phyloP scores from a whole-genome alignment of 2,888 invertebrate species.

The Drosophila subquinaria region DNA sequence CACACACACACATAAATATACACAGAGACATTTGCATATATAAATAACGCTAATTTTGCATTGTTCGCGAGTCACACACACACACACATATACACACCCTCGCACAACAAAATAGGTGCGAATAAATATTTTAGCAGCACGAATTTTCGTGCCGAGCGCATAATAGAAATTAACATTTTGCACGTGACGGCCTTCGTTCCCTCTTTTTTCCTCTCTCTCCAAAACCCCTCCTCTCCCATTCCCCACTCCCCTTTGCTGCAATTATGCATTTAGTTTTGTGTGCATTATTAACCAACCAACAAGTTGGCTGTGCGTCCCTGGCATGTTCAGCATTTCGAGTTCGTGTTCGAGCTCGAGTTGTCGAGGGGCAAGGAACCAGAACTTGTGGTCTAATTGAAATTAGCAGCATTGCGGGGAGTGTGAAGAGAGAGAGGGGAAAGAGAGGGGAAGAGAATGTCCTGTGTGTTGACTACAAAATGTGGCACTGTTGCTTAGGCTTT shows the following conservation, averaged over 20 bases:
- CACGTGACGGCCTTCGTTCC: constrained; percentile 62
- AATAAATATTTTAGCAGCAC: constrained; percentile 77
- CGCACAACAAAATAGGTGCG: constrained; percentile 74
- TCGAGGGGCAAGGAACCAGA: constrained; percentile 15
- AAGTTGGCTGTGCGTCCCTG: constrained; percentile 56
- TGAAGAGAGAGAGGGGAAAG: neutral
- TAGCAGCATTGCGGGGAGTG: constrained; percentile 54
- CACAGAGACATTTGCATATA: constrained; percentile 69
- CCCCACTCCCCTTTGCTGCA: constrained; percentile 37
- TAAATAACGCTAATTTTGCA: constrained; percentile 82
- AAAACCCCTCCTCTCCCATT: neutral
- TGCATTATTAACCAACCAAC: constrained; percentile 80
- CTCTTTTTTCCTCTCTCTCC: neutral
- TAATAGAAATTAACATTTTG: constrained; percentile 81
- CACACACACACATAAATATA: constrained; percentile 28
- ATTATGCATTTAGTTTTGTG: constrained; percentile 82
- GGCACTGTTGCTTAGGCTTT: constrained; percentile 43
- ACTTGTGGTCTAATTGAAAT: constrained; percentile 77
- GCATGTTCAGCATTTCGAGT: constrained; percentile 23
- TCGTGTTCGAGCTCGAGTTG: constrained; percentile 4
- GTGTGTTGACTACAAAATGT: constrained; percentile 33
- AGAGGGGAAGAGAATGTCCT: neutral
- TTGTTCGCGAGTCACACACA: constrained; percentile 56
- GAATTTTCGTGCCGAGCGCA: constrained; percentile 54
- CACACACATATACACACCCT: constrained; percentile 19